A percentile compares a stretch with the other conserved stretches of the same genome.
phyloP scores from a whole-genome alignment of 2,888 invertebrate species.

The Rhorus exstirpatorius region DNA sequence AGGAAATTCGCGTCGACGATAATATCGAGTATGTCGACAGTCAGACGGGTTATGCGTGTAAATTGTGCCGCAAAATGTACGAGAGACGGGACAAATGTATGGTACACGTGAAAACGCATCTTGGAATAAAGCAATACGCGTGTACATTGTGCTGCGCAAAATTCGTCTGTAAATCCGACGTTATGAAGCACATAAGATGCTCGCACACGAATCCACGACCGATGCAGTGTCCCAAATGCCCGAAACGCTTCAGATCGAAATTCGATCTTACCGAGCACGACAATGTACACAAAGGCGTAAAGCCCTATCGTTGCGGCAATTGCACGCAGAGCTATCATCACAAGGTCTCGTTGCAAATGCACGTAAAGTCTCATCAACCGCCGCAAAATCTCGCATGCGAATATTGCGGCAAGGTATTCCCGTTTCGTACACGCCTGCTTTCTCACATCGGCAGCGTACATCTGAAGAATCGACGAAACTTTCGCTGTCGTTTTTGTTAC shows the following conservation, averaged over 20 bases:
- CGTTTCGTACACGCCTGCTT: slow-evolving; percentile 83
- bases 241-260: slow-evolving; percentile 84
- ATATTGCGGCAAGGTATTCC: slow-evolving; percentile 84
- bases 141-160: slow-evolving; percentile 84
- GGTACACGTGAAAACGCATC: slow-evolving; percentile 84
- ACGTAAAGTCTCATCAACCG: slow-evolving; percentile 84
- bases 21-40: slow-evolving; percentile 82
- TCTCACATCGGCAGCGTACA: slow-evolving; percentile 85
- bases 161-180: slow-evolving; percentile 85
- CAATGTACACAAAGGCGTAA: slow-evolving; percentile 84
- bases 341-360: slow-evolving; percentile 85
- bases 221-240: slow-evolving; percentile 84
- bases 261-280: slow-evolving; percentile 85
- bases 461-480: slow-evolving; percentile 83
- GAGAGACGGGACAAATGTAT: slow-evolving; percentile 84
- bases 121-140: slow-evolving; percentile 84
- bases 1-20: slow-evolving; percentile 84
- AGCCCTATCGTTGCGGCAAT: slow-evolving; percentile 83
- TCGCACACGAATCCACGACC: slow-evolving; percentile 85
- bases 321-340: slow-evolving; percentile 85
- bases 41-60: slow-evolving; percentile 83
- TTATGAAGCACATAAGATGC: slow-evolving; percentile 85
- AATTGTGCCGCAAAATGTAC: slow-evolving; percentile 83
- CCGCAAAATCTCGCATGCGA: slow-evolving; percentile 85
- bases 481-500: slow-evolving; percentile 84